phyloP scores from a whole-genome alignment of 2,888 invertebrate species.

The Ischnura elegans region DNA sequence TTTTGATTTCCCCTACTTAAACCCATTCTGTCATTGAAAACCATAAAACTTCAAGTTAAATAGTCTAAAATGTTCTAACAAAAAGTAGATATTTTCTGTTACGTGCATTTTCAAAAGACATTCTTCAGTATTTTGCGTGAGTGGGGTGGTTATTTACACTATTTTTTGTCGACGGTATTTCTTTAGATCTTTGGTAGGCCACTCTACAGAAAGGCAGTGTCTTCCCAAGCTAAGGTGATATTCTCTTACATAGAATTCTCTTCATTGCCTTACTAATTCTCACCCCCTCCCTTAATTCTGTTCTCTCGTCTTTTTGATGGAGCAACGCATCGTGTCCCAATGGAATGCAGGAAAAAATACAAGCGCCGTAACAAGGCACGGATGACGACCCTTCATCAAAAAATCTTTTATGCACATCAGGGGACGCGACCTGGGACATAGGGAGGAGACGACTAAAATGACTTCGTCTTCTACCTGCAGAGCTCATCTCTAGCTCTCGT shows the following conservation, averaged over 20 bases:
- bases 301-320: not conserved
- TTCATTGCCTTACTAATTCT: not conserved
- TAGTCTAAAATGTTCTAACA: too few relatives aligned
- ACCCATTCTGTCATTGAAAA: too few relatives aligned
- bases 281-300: not conserved
- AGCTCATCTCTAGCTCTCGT: too few relatives aligned
- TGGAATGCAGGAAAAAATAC: not conserved
- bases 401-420: conserved; percentile 14
- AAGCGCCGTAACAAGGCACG: not conserved
- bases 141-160: too few relatives aligned
- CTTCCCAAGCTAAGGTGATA: not conserved
- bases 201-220: not conserved
- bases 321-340: not conserved
- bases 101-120: too few relatives aligned
- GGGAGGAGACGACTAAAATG: not conserved
- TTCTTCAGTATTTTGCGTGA: too few relatives aligned
- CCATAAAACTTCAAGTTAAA: too few relatives aligned
- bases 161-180: too few relatives aligned
- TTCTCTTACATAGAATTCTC: not conserved
- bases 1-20: too few relatives aligned
- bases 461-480: not conserved
- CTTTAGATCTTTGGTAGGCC: not conserved
- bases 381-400: not conserved
- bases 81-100: too few relatives aligned
- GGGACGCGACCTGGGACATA: not conserved